phyloP scores from a whole-genome alignment of 2,888 invertebrate genomes.

The Netelia inedita region DNA sequence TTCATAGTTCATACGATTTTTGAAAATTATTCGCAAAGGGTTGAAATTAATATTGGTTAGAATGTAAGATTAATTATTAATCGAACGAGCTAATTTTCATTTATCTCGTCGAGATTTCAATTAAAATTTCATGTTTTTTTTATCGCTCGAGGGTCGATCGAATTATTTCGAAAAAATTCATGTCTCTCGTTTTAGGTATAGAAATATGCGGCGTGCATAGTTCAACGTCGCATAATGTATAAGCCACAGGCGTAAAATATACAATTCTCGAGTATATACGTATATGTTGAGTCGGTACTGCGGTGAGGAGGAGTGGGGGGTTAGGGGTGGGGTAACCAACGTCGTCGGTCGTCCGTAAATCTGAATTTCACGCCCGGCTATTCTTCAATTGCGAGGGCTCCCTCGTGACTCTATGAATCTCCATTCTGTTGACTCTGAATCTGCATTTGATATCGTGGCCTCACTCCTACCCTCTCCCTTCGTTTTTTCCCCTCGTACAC shows the following conservation, averaged over 20 bases:
- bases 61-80: too few relatives aligned
- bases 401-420: slow-evolving; percentile 70
- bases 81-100: too few relatives aligned
- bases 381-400: slow-evolving; percentile 69
- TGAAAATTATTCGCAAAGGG: neutral
- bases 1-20: neutral
- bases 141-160: too few relatives aligned
- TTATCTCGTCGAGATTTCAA: too few relatives aligned
- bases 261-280: neutral
- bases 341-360: slow-evolving; percentile 66
- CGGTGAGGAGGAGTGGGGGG: neutral
- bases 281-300: neutral
- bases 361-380: slow-evolving; percentile 71
- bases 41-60: neutral
- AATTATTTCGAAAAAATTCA: neutral
- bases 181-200: neutral
- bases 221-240: slow-evolving; percentile 7
- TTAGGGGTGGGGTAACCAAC: neutral
- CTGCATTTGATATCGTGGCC: slow-evolving; percentile 74
- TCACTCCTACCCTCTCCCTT: slow-evolving; percentile 10
- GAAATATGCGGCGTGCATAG: neutral
- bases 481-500: neutral
- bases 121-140: too few relatives aligned
- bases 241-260: neutral
- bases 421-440: slow-evolving; percentile 74